Evolutionary conservation across 2,797 vertebrate species (phyloP), one percentile per base, ranked within the genome.

Genomic region (Enteromius argenteus): DNA sequence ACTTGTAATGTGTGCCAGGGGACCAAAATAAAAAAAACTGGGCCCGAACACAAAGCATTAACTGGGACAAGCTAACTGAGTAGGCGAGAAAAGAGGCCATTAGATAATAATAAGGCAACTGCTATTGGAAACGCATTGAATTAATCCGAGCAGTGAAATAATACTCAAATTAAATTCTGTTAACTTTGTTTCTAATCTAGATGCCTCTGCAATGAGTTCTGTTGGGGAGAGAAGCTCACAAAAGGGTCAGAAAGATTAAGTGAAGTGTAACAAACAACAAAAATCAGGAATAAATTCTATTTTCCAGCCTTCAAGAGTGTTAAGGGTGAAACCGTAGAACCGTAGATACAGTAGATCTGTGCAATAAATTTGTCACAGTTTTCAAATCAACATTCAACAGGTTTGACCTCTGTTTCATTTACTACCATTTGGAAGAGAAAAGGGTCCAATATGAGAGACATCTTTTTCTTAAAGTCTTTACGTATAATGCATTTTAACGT

Each of bases 21-120:
- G 81, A 69, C 21, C 4, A 37, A 69, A 51, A 49, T 1, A 73
- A 74, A 21, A 42, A 23, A 67, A 37, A 13, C 77, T 77, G 27
- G 66, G 76, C 74, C 56, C 19, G 5, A 68, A 72, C 35, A n/a
- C 19, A 77, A 39, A 67, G 71, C 15, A 4, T 35, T 64, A 88
- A 81, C 37, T 86, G 58, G 84, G 86, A 35, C 86, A 27, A 37
- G 75, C 53, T 17, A 67, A 39, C 53, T 23, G 21, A 69, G 68
- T 73, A 56, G 67, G 67, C 15, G 32, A 58, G 73, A 56, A 79
- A 73, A 44, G 67, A 86, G 85, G 85, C 27, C 85, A 83, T 66
- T 77, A 35, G 44, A 83, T 83, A 44, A 78, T 77, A 77, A 82
- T 72, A 77, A 78, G 66, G 64, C 79, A 68, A 46, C 69, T 51